These are phyloP conservation scores for Lampropteryx suffumata DNA, from an alignment of 2,888 invertebrate genomes.

Conservation along the genomic window DNA sequence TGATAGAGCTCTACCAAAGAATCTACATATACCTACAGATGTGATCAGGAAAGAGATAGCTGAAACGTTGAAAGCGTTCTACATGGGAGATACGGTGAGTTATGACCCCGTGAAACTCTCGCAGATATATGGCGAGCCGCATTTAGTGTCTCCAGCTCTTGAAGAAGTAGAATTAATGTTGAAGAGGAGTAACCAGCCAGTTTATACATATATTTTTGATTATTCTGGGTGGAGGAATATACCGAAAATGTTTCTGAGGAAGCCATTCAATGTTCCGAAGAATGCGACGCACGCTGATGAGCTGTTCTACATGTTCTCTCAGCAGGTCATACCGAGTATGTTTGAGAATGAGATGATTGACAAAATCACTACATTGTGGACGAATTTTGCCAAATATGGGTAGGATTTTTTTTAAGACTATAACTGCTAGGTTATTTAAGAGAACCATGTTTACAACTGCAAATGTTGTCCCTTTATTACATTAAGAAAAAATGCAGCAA, in stretches of 20 bases:
- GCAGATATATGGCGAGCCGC: conserved; percentile 53
- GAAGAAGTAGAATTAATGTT: conserved; percentile 57
- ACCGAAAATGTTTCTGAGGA: conserved; percentile 40
- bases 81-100: conserved; percentile 52
- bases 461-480: too few species aligned
- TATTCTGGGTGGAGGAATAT: conserved; percentile 58
- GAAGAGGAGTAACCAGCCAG: conserved; percentile 46
- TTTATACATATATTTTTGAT: conserved; percentile 59
- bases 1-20: conserved; percentile 59
- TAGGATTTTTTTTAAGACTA: conserved; percentile 30
- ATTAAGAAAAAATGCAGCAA: too few species aligned
- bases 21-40: conserved; percentile 50
- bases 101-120: conserved; percentile 54
- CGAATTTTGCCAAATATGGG: conserved; percentile 70
- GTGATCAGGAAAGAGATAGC: conserved; percentile 43
- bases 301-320: conserved; percentile 64
- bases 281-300: conserved; percentile 69
- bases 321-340: conserved; percentile 40
- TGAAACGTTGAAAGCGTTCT: conserved; percentile 54
- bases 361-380: conserved; percentile 61
- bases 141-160: conserved; percentile 48
- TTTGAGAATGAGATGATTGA: conserved; percentile 60
- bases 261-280: conserved; percentile 34
- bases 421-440: too few species aligned
- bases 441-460: too few species aligned